Evolutionary conservation across 2,113 vertebrate species (phyloP).

Genomic region (Leptocoma aspasia): DNA sequence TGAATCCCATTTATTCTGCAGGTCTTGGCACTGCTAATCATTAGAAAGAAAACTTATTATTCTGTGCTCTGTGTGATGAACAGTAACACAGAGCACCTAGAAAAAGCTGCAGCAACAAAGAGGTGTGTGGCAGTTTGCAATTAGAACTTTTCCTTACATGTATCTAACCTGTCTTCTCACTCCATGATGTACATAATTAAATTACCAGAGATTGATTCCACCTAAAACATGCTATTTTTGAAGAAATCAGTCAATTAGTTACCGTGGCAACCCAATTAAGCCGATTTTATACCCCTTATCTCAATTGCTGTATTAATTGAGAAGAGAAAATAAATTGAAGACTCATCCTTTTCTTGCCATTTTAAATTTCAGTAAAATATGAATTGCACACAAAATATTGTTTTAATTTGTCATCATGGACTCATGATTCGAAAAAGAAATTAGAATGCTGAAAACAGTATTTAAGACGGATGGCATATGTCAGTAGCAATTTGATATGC

Average conservation of each 20-base stretch:
- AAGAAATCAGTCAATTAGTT: constrained; percentile 72
- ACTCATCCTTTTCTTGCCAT: constrained; percentile 54
- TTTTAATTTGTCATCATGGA: constrained; percentile 66
- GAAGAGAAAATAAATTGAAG: constrained; percentile 66
- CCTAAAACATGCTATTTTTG: constrained; percentile 64
- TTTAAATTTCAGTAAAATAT: constrained; percentile 62
- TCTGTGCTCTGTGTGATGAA: background rate
- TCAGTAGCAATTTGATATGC: constrained; percentile 50
- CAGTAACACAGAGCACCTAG: background rate
- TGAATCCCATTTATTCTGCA: background rate
- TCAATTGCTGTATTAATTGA: constrained; percentile 70
- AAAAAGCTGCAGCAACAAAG: background rate
- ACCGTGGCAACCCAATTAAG: constrained; percentile 72
- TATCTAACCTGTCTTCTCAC: constrained; percentile 22
- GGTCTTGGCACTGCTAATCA: background rate
- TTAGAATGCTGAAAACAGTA: constrained; percentile 65
- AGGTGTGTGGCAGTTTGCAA: background rate
- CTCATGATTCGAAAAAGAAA: constrained; percentile 59
- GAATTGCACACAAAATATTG: constrained; percentile 67
- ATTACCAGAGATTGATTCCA: constrained; percentile 63
- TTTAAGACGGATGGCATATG: constrained; percentile 63
- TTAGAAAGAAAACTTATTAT: background rate
- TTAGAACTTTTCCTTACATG: background rate
- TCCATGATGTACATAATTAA: constrained; percentile 14
- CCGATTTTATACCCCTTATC: constrained; percentile 65